These are phyloP conservation scores for Hippolais icterina DNA, from an alignment of 2,113 vertebrate species.

Conservation along the genomic window DNA sequence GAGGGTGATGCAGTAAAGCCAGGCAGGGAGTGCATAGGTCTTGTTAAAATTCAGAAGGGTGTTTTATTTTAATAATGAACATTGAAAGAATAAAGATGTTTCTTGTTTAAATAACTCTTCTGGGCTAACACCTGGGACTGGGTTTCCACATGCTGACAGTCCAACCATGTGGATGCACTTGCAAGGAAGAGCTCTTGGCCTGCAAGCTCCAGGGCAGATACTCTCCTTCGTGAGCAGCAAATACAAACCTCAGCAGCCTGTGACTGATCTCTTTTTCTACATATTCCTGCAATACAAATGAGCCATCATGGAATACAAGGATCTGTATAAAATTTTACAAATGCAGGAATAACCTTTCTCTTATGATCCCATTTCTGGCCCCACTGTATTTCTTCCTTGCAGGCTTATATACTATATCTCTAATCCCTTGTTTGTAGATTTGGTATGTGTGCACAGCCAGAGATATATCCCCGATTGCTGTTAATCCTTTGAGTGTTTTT, in stretches of 20 bases:
- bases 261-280: neutral
- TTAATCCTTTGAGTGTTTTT: constrained; percentile 51
- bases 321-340: neutral
- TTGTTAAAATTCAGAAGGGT: neutral
- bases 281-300: neutral
- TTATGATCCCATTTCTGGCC: neutral
- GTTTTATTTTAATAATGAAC: neutral
- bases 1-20: neutral
- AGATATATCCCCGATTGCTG: constrained; percentile 9
- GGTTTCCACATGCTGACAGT: neutral
- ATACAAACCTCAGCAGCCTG: neutral
- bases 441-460: neutral
- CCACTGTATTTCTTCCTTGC: neutral
- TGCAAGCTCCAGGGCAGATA: neutral
- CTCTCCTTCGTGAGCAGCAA: accelerated
- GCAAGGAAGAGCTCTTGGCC: neutral
- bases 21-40: neutral
- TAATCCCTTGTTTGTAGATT: constrained; percentile 22
- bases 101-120: neutral
- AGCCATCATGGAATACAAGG: neutral
- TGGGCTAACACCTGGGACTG: neutral
- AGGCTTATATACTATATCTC: neutral
- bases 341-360: neutral
- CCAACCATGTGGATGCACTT: neutral
- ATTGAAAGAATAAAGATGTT: neutral